Conservation (phyloP, 2,888 invertebrate species). For the Conistra vaccinii region DNA sequence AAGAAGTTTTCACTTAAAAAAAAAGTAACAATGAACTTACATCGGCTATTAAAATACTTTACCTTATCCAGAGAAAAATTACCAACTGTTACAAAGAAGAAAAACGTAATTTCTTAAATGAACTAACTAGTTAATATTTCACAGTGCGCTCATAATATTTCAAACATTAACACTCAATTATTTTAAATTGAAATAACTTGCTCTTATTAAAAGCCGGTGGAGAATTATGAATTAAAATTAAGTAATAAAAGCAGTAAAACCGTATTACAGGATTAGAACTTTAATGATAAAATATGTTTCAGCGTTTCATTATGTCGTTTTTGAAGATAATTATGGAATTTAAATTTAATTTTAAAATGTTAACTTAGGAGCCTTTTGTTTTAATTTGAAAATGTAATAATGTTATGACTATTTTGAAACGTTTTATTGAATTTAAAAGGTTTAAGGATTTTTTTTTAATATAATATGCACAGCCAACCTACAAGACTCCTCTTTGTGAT, state of each 20-base stretch:
- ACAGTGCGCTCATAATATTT: constrained; percentile 37
- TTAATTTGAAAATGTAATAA: constrained; percentile 21
- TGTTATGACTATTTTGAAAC: neutral
- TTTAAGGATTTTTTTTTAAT: neutral
- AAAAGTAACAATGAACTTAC: too few relatives aligned
- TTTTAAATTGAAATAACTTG: constrained; percentile 56
- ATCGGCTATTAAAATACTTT: neutral
- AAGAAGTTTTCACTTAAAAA: too few relatives aligned
- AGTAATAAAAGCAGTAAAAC: constrained; percentile 40
- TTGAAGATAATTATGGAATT: constrained; percentile 30
- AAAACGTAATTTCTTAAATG: constrained; percentile 12
- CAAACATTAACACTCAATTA: constrained; percentile 50
- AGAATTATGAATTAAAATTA: constrained; percentile 56
- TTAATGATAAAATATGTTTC: constrained; percentile 46
- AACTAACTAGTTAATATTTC: constrained; percentile 26
- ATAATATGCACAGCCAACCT: neutral
- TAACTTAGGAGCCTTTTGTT: constrained; percentile 12
- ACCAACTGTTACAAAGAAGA: neutral
- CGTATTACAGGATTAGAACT: constrained; percentile 49
- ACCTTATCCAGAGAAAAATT: constrained; percentile 6
- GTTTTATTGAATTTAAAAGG: neutral
- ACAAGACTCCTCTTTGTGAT: neutral
- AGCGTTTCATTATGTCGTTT: constrained; percentile 41
- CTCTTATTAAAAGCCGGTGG: constrained; percentile 43
- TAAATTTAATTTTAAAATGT: constrained; percentile 31